Evolutionary conservation across 64 coral and sea anemone species (phyloP).

Genomic region (Actinia tenebrosa): DNA sequence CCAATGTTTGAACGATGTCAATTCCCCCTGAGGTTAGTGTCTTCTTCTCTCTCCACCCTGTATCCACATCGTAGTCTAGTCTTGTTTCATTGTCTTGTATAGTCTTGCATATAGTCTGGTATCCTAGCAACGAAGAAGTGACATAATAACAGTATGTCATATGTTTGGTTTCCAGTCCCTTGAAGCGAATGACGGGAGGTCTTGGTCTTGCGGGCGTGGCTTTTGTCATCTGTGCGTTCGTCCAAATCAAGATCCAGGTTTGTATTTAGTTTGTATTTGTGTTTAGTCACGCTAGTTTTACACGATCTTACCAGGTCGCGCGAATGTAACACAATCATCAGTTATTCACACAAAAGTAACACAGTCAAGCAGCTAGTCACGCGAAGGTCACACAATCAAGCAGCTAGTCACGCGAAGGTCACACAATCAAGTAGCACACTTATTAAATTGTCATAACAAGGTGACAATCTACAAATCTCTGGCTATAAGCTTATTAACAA

Average conservation of each 20-base stretch:
- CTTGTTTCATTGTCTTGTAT: no score
- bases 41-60: not conserved
- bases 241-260: slow-evolving; percentile 88
- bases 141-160: not conserved
- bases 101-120: no score
- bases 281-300: not conserved
- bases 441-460: not conserved
- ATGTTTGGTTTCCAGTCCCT: slow-evolving; percentile 35
- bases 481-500: not conserved
- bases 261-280: not conserved
- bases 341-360: not conserved
- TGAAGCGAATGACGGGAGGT: slow-evolving; percentile 84
- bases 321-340: not conserved
- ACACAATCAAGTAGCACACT: not conserved
- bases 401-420: no score
- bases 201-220: slow-evolving; percentile 61
- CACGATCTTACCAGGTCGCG: not conserved
- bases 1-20: slow-evolving; percentile 69
- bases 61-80: no score
- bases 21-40: slow-evolving; percentile 58
- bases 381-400: not conserved
- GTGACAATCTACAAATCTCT: not conserved
- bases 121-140: no score
- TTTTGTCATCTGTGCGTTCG: slow-evolving; percentile 81
- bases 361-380: not conserved